These are phyloP conservation scores for Sebastes nivosus DNA, from an alignment of 2,797 vertebrate genomes.

Conservation along the genomic window DNA sequence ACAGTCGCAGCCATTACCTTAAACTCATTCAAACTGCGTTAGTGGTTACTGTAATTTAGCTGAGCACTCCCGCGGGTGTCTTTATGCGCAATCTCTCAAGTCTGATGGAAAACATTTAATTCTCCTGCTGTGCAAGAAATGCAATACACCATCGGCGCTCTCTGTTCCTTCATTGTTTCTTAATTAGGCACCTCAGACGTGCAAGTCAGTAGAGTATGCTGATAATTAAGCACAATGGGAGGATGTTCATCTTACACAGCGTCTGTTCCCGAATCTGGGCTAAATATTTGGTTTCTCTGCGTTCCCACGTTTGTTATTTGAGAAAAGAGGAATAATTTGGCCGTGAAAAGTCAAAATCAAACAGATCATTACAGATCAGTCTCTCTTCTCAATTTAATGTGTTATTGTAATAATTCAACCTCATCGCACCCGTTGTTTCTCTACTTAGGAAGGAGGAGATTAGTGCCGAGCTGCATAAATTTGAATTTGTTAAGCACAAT, in stretches of 20 bases:
- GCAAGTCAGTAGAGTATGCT: slow-evolving; percentile 44
- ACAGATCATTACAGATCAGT: not conserved
- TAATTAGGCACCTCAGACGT: slow-evolving; percentile 69
- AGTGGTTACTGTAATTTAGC: slow-evolving; percentile 60
- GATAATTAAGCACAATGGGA: slow-evolving; percentile 72
- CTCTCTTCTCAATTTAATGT: not conserved
- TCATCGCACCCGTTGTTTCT: slow-evolving; percentile 2
- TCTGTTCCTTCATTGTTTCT: slow-evolving; percentile 56
- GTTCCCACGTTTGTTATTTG: slow-evolving; percentile 20
- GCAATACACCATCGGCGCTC: slow-evolving; percentile 38
- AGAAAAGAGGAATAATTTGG: slow-evolving; percentile 9
- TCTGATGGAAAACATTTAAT: slow-evolving; percentile 70
- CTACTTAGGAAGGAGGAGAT: not conserved
- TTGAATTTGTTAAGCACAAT: not conserved
- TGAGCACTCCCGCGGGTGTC: slow-evolving; percentile 42
- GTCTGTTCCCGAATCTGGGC: slow-evolving; percentile 39
- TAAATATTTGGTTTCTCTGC: slow-evolving; percentile 43
- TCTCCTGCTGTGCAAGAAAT: slow-evolving; percentile 65
- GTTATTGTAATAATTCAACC: not conserved
- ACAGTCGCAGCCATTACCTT: slow-evolving; percentile 49
- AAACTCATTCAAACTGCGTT: slow-evolving; percentile 52
- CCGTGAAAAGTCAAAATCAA: not conserved
- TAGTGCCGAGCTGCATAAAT: not conserved
- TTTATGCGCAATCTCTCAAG: slow-evolving; percentile 57
- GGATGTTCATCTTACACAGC: slow-evolving; percentile 35